Conservation (phyloP, 2,888 invertebrate genomes). For the Drosophila fulvimacula region DNA sequence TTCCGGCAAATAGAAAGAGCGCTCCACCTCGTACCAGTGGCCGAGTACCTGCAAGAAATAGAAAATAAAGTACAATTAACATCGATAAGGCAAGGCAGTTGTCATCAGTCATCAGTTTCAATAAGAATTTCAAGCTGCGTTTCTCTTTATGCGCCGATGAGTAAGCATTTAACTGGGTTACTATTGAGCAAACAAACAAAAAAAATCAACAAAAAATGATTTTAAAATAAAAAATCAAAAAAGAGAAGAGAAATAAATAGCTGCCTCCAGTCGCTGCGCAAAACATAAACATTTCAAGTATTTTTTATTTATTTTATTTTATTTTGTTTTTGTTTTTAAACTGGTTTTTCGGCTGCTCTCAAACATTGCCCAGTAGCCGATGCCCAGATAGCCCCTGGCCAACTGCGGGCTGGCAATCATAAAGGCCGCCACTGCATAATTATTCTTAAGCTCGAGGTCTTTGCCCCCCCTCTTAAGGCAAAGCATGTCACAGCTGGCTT, state of each 20-base stretch:
- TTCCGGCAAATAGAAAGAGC: constrained; percentile 91
- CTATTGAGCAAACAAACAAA: constrained; percentile 40
- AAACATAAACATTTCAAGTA: constrained; percentile 58
- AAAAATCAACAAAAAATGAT: neutral
- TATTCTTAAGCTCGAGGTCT: constrained; percentile 54
- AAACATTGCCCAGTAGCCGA: constrained; percentile 37
- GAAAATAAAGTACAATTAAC: constrained; percentile 3
- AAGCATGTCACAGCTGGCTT: constrained; percentile 53
- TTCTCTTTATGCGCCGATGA: constrained; percentile 49
- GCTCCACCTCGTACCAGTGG: constrained; percentile 91
- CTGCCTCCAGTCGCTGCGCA: constrained; percentile 44
- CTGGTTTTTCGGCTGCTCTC: constrained; percentile 44
- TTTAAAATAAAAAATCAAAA: constrained; percentile 1
- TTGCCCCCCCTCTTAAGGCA: constrained; percentile 48
- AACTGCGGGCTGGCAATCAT: constrained; percentile 16
- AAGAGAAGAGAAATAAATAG: constrained; percentile 13
- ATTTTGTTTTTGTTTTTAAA: constrained; percentile 36
- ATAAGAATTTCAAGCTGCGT: constrained; percentile 26
- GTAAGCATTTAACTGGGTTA: constrained; percentile 70
- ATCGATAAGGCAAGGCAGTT: constrained; percentile 7
- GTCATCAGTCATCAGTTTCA: neutral
- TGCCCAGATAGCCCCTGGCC: constrained; percentile 14
- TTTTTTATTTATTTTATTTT: constrained; percentile 33
- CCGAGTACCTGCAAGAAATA: constrained; percentile 86
- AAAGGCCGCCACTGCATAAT: constrained; percentile 36